Percentiles rank a stretch among this genome's conserved stretches.
Evolutionary conservation across 2,797 vertebrate species (phyloP).

Genomic region (Bufotes viridis): DNA sequence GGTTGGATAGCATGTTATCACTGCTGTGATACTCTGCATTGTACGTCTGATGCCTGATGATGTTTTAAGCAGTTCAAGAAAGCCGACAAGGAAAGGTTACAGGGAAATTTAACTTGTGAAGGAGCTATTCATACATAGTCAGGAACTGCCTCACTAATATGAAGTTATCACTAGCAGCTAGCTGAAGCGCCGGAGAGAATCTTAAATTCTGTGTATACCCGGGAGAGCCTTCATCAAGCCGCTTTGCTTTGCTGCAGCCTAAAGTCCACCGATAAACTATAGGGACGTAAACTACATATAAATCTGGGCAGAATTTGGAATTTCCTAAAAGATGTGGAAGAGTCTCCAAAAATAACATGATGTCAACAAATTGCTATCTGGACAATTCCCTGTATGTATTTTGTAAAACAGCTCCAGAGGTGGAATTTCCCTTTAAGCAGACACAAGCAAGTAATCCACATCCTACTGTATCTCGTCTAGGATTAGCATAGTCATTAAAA

Average conservation of each 20-base stretch:
- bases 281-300: background rate
- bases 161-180: background rate
- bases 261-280: background rate
- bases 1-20: conserved; percentile 9
- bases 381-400: background rate
- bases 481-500: background rate
- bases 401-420: background rate
- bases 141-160: background rate
- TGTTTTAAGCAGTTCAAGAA: background rate
- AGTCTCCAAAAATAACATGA: background rate
- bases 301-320: background rate
- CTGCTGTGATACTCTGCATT: background rate
- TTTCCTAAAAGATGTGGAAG: too few relatives aligned
- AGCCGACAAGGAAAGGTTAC: background rate
- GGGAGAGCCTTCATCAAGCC: background rate
- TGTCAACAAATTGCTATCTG: background rate
- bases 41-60: background rate
- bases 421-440: too few relatives aligned
- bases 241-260: background rate
- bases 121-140: background rate
- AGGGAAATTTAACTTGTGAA: background rate
- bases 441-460: background rate
- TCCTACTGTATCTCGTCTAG: background rate
- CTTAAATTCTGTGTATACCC: background rate
- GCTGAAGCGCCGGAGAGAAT: background rate